phyloP scores from a whole-genome alignment of 2,113 vertebrate species.

The Paramormyrops kingsleyae region DNA sequence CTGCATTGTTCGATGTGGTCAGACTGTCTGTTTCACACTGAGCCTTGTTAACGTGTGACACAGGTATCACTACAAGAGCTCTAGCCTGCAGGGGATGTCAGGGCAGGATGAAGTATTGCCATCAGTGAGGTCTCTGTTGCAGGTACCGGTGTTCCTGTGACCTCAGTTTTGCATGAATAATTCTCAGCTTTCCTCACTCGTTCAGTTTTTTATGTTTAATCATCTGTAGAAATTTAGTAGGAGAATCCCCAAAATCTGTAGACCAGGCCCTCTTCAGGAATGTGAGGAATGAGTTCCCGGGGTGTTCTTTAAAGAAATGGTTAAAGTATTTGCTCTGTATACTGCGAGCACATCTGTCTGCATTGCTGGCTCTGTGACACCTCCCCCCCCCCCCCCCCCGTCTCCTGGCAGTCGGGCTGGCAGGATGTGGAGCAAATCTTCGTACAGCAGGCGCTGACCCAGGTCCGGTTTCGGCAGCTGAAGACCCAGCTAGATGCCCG shows the following conservation, averaged over 20 bases:
- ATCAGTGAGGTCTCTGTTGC: constrained; percentile 54
- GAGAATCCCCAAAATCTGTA: neutral
- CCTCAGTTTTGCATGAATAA: neutral
- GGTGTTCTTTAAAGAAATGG: neutral
- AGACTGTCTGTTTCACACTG: neutral
- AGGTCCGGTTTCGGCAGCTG: constrained; percentile 39
- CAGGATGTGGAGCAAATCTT: constrained; percentile 52
- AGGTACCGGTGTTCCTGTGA: constrained; percentile 41
- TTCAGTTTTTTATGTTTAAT: neutral
- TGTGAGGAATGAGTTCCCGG: neutral
- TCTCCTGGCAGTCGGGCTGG: constrained; percentile 59
- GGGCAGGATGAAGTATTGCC: constrained; percentile 50
- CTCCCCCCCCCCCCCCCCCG: neutral
- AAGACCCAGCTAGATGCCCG: constrained; percentile 36
- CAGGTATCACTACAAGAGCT: constrained; percentile 56
- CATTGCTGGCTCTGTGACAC: neutral
- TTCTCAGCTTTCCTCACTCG: neutral
- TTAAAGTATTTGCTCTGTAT: neutral
- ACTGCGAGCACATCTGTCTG: neutral
- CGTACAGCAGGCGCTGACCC: constrained; percentile 49
- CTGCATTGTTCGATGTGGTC: neutral
- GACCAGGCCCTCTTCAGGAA: neutral
- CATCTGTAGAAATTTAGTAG: neutral
- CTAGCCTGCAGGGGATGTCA: constrained; percentile 54
- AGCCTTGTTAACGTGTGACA: constrained; percentile 26